Base-by-base conservation (phyloP, 2,113 vertebrate genomes). In the Rhizomys pruinosus region DNA sequence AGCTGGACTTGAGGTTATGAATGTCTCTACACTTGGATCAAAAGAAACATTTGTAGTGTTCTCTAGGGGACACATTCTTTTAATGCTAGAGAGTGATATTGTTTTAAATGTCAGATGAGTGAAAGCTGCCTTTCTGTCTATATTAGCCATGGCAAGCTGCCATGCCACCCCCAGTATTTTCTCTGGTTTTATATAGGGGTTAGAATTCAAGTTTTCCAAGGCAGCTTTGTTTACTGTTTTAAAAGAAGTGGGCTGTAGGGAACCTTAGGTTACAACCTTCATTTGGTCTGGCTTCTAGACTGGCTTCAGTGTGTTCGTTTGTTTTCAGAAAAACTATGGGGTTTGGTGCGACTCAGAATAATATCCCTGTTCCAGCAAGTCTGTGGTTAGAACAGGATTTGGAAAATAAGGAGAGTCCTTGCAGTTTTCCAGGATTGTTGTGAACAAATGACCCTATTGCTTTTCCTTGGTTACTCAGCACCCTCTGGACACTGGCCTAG, bases 401-500 rank as follows among this genome's bases (percentile, higher is more conserved):
- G 61, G 77, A 89, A 92, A 94, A 89, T 84, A 92, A 64, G 88
- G 78, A 87, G 44, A 61, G 74, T 57, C 72, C 37, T 95, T 97
- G 76, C 63, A 84, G 93, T 95, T 96, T 90, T 95, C 80, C 77
- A 87, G 91, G 92, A 91, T 79, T 85, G 82, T 89, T 96, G 72
- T 3, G 25, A 94, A 94, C 92, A 96, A 94, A 94, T 94, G 93
- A 84, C 95, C 79, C 66, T 61, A 0, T 79, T 79, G 57, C 79
- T 29, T 84, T 96, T n/a, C 92, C 80, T 87, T 92, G 79, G 86
- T 93, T 96, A 89, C 92, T 91, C 66, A 84, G 92, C 86, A 93
- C 80, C 66, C 80, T 94, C 86, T 97, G 94, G 93, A 91, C 91
- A 78, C 84, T 93, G 92, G 94, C 94, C 95, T 96, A 76, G 95